phyloP scores from a whole-genome alignment of 2,797 vertebrate species.

The Florisuga fusca region DNA sequence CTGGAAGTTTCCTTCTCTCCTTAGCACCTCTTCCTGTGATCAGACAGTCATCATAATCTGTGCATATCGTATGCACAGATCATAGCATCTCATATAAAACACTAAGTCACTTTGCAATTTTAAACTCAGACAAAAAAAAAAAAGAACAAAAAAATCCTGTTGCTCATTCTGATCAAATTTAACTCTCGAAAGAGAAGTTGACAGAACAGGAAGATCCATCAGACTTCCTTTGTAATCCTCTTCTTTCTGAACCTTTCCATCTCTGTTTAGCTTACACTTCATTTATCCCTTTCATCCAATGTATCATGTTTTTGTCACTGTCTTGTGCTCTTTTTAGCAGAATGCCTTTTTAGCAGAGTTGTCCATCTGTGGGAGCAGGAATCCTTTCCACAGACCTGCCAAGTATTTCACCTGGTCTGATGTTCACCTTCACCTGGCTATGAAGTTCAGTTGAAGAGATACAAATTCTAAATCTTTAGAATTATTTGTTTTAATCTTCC shows the following conservation, averaged over 20 bases:
- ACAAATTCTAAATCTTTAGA: neutral
- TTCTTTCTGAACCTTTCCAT: neutral
- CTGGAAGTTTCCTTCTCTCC: neutral
- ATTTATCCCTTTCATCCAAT: neutral
- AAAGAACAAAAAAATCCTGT: neutral
- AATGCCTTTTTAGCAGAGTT: neutral
- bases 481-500: neutral
- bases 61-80: neutral
- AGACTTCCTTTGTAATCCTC: neutral
- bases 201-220: neutral
- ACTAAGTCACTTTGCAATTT: neutral
- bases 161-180: neutral
- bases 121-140: neutral
- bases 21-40: neutral
- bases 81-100: neutral
- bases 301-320: neutral
- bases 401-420: neutral
- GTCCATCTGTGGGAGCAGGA: neutral
- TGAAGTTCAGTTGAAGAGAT: neutral
- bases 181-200: neutral
- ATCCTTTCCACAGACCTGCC: neutral
- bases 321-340: neutral
- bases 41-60: neutral
- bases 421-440: neutral
- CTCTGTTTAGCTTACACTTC: neutral